Evolutionary conservation across 2,113 vertebrate species (phyloP).

Genomic region (Microcebus griseorufus): DNA sequence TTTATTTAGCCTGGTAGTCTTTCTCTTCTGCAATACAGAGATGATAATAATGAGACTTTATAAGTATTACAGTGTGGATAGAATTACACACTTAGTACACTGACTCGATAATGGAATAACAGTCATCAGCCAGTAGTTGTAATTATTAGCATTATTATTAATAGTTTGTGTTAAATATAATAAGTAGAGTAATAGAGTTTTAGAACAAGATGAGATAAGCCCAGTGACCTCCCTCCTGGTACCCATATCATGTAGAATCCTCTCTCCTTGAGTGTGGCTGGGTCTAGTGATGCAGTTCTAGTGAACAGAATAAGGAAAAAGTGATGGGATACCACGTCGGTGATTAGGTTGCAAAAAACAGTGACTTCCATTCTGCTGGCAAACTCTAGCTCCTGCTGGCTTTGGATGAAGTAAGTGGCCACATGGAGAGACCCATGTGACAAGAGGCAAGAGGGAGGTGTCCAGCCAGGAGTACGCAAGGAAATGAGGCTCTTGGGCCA

Average conservation of each 20-base stretch:
- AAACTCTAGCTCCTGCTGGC: background rate
- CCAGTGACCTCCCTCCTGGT: fast-evolving
- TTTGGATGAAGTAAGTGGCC: background rate
- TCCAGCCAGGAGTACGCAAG: background rate
- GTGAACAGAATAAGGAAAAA: background rate
- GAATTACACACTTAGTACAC: background rate
- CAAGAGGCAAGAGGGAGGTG: background rate
- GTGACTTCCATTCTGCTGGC: background rate
- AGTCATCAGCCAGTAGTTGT: too few relatives aligned
- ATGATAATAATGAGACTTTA: background rate
- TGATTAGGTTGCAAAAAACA: background rate
- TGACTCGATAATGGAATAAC: too few relatives aligned
- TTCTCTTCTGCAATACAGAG: background rate
- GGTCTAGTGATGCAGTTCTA: fast-evolving
- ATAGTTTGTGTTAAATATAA: background rate
- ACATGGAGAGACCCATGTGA: background rate
- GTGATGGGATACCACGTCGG: too few relatives aligned
- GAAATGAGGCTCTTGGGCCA: background rate
- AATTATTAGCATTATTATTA: background rate
- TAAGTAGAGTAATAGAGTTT: background rate
- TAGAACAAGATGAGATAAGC: too few relatives aligned
- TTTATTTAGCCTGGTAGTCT: background rate
- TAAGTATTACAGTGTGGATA: background rate
- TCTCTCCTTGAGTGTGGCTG: background rate
- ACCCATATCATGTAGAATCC: too few relatives aligned